Evolutionary conservation across 2,113 vertebrate species (phyloP), one percentile per base, ranked within the genome.

Genomic region (Progne subis): DNA sequence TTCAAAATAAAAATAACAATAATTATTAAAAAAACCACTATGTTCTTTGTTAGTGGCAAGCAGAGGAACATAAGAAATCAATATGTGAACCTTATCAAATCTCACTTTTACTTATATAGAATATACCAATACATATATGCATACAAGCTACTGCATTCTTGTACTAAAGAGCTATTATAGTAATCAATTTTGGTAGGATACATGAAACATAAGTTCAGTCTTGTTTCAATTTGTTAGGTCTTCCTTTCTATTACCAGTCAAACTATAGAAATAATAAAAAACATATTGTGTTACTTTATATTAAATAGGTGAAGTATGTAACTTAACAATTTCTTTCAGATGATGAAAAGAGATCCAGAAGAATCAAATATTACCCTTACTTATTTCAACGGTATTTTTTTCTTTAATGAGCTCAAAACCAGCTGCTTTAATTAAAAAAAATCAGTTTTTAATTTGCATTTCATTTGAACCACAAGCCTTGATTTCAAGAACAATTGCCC

Each of bases 201-300:
- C 4, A n/a, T 13, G 12, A 55, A 55, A n/a, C 15, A 81, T 32
- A 28, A 37, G 11, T 41, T 59, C 59, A 49, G 7, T 9, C 37
- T 88, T 56, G 11, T 56, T 72, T 72, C 18, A 61, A 2, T 83
- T 83, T 69, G 4, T 56, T 72, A 43, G 5, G 32, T 75, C 44
- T 81, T 76, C 34, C 14, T 77, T 75, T 90, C 34, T n/a, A 68
- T 46, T 25, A 49, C 7, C 18, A 29, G 4, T 23, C 44, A 61
- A 85, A 55, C 8, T n/a, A 67, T 5, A 88, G 6, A 9, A 64
- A 50, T 49, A 57, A 75, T 44, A 44, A 14, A 57, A 83, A 21
- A 0, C 2, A 0, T 52, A 4, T 55, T 78, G 50, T 5, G 71
- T 69, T 60, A n/a, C 18, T 26, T 2, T 31, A 5, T 43, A 46